Conservation (phyloP, 92 coral and sea anemone genomes). For the Bergia puertoricense region DNA sequence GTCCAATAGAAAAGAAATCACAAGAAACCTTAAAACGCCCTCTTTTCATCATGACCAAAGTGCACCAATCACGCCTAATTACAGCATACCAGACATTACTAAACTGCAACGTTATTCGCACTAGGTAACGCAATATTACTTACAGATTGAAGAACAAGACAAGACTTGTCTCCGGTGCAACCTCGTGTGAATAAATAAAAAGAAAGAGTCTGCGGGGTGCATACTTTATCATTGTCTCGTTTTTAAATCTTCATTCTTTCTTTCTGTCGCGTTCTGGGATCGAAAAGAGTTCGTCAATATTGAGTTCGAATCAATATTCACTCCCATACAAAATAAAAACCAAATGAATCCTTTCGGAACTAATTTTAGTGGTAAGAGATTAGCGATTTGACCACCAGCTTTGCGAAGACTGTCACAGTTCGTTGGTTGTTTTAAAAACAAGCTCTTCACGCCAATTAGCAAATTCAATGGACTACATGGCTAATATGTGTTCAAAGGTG, state of each 20-base stretch:
- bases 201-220: constrained; percentile 37
- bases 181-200: constrained; percentile 1
- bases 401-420: constrained; percentile 12
- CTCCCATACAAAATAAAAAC: constrained; percentile 12
- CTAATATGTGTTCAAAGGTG: not conserved
- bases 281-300: not conserved
- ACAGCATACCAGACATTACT: not conserved
- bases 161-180: not conserved
- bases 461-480: constrained; percentile 24
- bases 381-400: constrained; percentile 30
- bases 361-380: constrained; percentile 26
- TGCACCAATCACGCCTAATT: not conserved
- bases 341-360: constrained; percentile 22
- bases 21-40: no score
- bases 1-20: not conserved
- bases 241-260: constrained; percentile 25
- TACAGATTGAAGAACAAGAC: not conserved
- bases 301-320: not conserved
- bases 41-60: not conserved
- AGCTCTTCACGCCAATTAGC: constrained; percentile 29
- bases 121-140: constrained; percentile 1
- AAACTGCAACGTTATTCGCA: not conserved
- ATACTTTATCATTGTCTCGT: constrained; percentile 4
- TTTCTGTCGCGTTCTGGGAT: constrained; percentile 36
- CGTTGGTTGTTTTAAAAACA: constrained; percentile 13